Conservation (phyloP, 2,888 invertebrate genomes). For the Nymphalis polychloros region DNA sequence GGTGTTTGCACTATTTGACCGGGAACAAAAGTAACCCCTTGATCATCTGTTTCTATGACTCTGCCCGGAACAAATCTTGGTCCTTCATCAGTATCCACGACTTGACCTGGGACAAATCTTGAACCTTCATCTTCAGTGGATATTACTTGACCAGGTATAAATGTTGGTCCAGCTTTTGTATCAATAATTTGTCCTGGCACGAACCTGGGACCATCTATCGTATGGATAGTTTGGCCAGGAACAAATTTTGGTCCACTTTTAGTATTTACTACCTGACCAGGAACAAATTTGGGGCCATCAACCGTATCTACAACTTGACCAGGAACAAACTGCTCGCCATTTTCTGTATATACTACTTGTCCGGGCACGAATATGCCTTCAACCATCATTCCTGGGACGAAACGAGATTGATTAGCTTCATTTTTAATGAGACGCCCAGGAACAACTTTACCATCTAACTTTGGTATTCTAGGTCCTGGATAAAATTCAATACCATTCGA, state of each 20-base stretch:
- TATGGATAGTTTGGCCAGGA: constrained; percentile 87
- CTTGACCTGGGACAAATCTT: constrained; percentile 85
- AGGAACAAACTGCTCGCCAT: constrained; percentile 86
- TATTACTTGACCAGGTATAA: constrained; percentile 90
- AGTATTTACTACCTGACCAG: constrained; percentile 88
- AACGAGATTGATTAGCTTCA: constrained; percentile 83
- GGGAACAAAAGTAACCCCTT: constrained; percentile 88
- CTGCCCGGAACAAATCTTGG: constrained; percentile 87
- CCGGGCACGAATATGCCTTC: constrained; percentile 86
- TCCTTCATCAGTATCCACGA: constrained; percentile 87
- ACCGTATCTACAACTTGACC: constrained; percentile 87
- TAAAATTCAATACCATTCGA: constrained; percentile 85
- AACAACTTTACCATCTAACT: constrained; percentile 82
- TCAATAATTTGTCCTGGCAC: constrained; percentile 90
- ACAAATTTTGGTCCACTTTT: constrained; percentile 84
- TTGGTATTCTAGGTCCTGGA: constrained; percentile 79
- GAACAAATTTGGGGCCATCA: constrained; percentile 87
- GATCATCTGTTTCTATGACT: constrained; percentile 86
- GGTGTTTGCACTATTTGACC: constrained; percentile 89
- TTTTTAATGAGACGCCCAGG: constrained; percentile 84
- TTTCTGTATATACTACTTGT: constrained; percentile 85
- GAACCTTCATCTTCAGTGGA: constrained; percentile 83
- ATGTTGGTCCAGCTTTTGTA: constrained; percentile 87
- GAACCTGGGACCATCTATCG: constrained; percentile 86
- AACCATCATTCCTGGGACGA: constrained; percentile 86